Evolutionary conservation across 2,888 invertebrate genomes (phyloP), one percentile per base, ranked within the genome.

Genomic region (Lomographa bimaculata): DNA sequence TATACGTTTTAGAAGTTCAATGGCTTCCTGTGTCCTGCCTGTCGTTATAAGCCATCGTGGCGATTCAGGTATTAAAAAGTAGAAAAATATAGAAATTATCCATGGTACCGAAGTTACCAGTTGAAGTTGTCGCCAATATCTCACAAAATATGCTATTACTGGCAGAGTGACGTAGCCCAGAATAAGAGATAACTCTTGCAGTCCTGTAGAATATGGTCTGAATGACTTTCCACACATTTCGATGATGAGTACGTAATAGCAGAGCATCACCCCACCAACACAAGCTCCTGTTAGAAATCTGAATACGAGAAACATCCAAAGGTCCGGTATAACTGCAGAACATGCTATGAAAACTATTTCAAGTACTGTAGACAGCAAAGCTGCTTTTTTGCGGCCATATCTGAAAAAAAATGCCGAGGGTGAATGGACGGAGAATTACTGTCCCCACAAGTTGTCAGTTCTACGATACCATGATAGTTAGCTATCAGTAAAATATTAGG

Each of bases 21-120:
- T 80, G 0, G 95, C 93, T 53, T 91, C 83, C 12, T 91, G 91
- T 34, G 91, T 87, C 45, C 87, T 90, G 0, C 94, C 94, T 1
- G 92, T 91, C 5, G 93, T 92, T 23, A 94, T 89, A 4, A 95
- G 80, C 95, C 95, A 96, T 35, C 95, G 89, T 0, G 96, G 95
- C 1, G 95, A 95, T 78, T 96, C 96, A 0, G 95, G 95, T 35
- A 95, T 79, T 3, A 94, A 62, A 91, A 93, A 94, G 60, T 91
- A 92, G 50, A 92, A 94, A 0, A 89, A 72, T 19, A 92, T 70
- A 2, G 94, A 83, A 17, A 92, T 49, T 3, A 81, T 60, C 70
- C 91, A 91, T 0, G 86, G 87, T 1, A 74, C 56, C 18, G 91
- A 91, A 3, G 91, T 90, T 0, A 86, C 86, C 6, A 92, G 64